Evolutionary conservation across 2,888 invertebrate species (phyloP), one percentile per base, ranked within the genome.

Genomic region (Heliconius sara): DNA sequence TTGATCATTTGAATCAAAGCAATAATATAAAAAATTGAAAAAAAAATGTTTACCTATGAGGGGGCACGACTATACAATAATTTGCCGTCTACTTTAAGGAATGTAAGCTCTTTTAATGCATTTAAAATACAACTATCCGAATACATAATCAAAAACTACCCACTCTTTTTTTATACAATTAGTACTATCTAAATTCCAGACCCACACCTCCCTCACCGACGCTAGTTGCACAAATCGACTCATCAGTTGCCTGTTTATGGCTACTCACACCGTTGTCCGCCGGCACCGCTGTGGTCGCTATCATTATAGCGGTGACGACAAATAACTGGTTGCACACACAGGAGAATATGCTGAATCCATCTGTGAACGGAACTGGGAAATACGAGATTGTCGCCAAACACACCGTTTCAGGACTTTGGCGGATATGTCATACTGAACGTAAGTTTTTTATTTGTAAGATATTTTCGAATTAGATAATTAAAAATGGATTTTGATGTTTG

Each of bases 281-380:
- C 22, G 96, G 97, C 60, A 95, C 97, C 22, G 97, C 97, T 19
- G 95, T 97, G 60, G 95, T 96, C 19, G 97, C 97, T 67, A 97
- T 97, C 27, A 94, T 97, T 66, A 96, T 97, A 4, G 97, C 97
- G 27, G 96, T 98, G 82, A 95, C 96, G 12, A 97, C 97, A 5
- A 97, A 97, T 89, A 97, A 98, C 92, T 98, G 98, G 98, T 95
- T 98, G 39, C 97, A 97, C 85, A 98, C 98, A 6, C 97, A 98
- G 89, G 98, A 98, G 91, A 97, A 97, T 90, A 96, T 98, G 95
- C 96, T 97, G 80, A 98, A 97, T 92, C 96, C 96, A 19, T 94
- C 96, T 76, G 97, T 96, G 91, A 98, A 98, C 91, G 97, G 97
- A 10, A 97, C 98, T 0, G 97, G 96, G 13, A 97, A 96, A 84